Conservation (phyloP, 2,113 vertebrate genomes). For the Columba janthina region DNA sequence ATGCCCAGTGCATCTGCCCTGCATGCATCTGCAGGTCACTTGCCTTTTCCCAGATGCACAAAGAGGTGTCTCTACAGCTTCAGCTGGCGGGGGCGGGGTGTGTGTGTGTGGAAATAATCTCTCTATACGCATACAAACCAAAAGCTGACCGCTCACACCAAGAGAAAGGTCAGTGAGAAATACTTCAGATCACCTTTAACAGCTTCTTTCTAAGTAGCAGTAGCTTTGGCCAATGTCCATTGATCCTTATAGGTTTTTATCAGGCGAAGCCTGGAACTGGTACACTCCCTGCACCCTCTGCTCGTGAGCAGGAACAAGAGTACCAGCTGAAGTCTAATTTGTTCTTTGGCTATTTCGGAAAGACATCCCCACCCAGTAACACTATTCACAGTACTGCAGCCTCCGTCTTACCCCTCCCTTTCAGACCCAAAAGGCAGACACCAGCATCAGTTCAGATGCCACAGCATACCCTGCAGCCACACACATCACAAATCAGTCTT, state of each 20-base stretch:
- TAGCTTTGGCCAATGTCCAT: background rate
- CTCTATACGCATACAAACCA: background rate
- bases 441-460: background rate
- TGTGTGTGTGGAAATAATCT: background rate
- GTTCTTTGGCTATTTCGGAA: background rate
- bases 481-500: background rate
- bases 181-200: background rate
- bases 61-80: background rate
- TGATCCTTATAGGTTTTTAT: background rate
- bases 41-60: background rate
- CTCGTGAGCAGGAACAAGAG: background rate
- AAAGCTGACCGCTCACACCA: background rate
- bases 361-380: background rate
- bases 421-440: background rate
- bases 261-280: background rate
- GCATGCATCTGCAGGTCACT: background rate
- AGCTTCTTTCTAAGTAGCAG: background rate
- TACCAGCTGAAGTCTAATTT: background rate
- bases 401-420: background rate
- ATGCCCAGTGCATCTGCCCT: background rate
- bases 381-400: background rate
- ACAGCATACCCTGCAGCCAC: slow-evolving; percentile 12
- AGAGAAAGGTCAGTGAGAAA: background rate
- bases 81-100: background rate
- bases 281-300: rapidly evolving